These are phyloP conservation scores for Caenorhabditis tropicalis DNA, from an alignment of 1,140 invertebrate species.

Conservation along the genomic window DNA sequence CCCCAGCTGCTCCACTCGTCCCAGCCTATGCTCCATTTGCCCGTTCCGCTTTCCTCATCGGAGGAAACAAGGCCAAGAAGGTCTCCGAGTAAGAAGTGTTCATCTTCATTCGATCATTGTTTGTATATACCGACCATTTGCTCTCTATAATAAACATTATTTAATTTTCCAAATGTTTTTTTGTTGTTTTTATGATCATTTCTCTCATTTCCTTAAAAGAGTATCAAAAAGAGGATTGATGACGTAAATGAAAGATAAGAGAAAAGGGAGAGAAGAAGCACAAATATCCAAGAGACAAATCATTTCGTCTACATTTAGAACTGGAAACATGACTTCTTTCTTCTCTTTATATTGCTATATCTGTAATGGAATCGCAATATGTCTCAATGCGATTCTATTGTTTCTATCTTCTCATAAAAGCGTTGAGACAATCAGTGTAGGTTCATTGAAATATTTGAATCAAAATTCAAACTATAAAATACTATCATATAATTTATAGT, in stretches of 20 bases:
- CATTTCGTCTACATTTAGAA: neutral
- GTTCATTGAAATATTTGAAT: neutral
- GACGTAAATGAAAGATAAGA: neutral
- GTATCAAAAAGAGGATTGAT: neutral
- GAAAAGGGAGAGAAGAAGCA: neutral
- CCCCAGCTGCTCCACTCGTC: constrained; percentile 49
- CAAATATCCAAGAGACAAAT: neutral
- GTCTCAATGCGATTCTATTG: constrained; percentile 29
- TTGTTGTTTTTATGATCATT: neutral
- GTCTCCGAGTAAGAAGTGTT: constrained; percentile 36
- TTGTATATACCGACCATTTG: constrained; percentile 20
- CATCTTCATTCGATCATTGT: constrained; percentile 11
- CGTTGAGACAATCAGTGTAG: constrained; percentile 46
- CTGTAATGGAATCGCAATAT: constrained; percentile 20
- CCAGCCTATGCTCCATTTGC: constrained; percentile 59
- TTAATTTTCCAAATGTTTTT: neutral
- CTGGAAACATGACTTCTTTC: neutral
- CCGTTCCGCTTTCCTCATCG: constrained; percentile 52
- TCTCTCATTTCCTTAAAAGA: neutral
- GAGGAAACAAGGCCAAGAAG: constrained; percentile 56
- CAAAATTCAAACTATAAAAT: neutral
- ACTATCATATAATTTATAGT: neutral
- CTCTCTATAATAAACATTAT: constrained; percentile 18
- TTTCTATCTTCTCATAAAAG: constrained; percentile 44
- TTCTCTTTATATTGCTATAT: constrained; percentile 44